Evolutionary conservation across 1,140 invertebrate species (phyloP).

Genomic region (Lysiphlebus fabarum): DNA sequence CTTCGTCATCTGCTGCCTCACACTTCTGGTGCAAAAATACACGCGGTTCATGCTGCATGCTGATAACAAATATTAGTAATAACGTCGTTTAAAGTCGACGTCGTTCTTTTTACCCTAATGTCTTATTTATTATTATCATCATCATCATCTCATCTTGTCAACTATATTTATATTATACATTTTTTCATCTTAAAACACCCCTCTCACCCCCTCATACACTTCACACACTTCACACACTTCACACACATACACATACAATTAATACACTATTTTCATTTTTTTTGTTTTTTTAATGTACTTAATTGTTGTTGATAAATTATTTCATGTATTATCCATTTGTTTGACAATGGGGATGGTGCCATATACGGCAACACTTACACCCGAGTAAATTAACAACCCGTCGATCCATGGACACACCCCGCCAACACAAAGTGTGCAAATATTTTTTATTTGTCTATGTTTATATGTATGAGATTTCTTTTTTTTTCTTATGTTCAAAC

Average conservation of each 20-base stretch:
- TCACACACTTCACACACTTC: no score
- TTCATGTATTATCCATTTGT: no score
- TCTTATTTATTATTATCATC: no score
- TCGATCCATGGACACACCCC: constrained; percentile 39
- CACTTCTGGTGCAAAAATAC: constrained; percentile 21
- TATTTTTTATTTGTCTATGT: no score
- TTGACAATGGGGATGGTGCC: background rate
- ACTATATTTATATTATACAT: no score
- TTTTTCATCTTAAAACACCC: no score
- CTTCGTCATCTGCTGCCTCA: constrained; percentile 22
- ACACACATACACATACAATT: background rate
- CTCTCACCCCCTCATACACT: no score
- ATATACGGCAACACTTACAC: background rate
- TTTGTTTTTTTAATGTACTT: no score
- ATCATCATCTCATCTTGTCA: no score
- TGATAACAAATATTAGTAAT: constrained; percentile 40
- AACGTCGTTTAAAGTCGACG: constrained; percentile 31
- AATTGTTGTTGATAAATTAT: no score
- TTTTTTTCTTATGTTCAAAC: no score
- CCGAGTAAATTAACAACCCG: constrained; percentile 1
- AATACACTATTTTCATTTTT: background rate
- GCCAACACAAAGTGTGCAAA: background rate
- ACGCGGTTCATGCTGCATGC: constrained; percentile 54
- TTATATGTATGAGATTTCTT: no score
- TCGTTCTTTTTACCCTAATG: constrained; percentile 11